Percentiles rank a stretch among this genome's conserved stretches.
Conservation (phyloP, 2,797 vertebrate genomes). For the Premnoplex brunnescens region DNA sequence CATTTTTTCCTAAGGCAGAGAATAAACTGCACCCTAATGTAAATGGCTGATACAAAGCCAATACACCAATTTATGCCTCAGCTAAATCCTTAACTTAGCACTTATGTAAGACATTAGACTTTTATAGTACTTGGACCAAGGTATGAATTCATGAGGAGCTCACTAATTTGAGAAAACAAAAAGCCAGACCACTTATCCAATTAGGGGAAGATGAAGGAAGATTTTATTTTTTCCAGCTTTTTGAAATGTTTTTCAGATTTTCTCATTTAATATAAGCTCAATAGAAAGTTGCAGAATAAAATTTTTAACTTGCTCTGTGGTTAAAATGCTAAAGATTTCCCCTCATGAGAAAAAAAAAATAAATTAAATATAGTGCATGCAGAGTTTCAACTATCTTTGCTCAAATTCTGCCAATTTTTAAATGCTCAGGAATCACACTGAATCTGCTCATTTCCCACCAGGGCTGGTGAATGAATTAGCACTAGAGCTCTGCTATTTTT, state of each 20-base stretch:
- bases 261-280: not conserved
- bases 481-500: not conserved
- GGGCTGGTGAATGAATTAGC: slow-evolving; percentile 27
- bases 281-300: not conserved
- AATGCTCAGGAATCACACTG: not conserved
- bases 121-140: slow-evolving; percentile 44
- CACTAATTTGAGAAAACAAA: slow-evolving; percentile 56
- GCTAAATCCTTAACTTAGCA: slow-evolving; percentile 55
- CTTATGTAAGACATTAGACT: slow-evolving; percentile 55
- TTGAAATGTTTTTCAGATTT: slow-evolving; percentile 18
- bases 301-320: not conserved
- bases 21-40: slow-evolving; percentile 45
- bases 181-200: slow-evolving; percentile 30
- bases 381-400: not conserved
- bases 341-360: not conserved
- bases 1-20: slow-evolving; percentile 34
- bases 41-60: slow-evolving; percentile 60
- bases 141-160: slow-evolving; percentile 21
- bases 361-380: not conserved
- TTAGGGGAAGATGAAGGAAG: not conserved
- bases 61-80: slow-evolving; percentile 26
- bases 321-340: not conserved
- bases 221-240: slow-evolving; percentile 7
- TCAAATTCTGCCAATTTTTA: not conserved
- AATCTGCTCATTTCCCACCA: slow-evolving; percentile 3